Evolutionary conservation across 2,113 vertebrate species (phyloP), one percentile per base, ranked within the genome.

Genomic region (Campylomormyrus tamandua): DNA sequence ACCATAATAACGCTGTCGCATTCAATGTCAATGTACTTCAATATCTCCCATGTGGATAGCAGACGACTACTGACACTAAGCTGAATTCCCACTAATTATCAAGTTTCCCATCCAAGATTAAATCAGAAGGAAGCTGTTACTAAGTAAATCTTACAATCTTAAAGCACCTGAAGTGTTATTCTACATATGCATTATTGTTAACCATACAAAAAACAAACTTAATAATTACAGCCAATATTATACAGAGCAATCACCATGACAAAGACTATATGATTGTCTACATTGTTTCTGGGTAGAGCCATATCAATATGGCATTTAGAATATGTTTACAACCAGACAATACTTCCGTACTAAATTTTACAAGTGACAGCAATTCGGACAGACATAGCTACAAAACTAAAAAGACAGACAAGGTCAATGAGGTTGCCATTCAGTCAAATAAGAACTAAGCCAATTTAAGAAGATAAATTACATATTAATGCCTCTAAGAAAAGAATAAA

Each of bases 401-500:
- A 50, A 56, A 83, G 15, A 45, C 83, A 90, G 52, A 83, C 88
- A 83, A 77, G n/a, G 50, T 84, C 24, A 46, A 45, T 87, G 17
- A 87, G 74, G 74, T 62, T 27, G 50, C 89, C 86, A 39, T 58
- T n/a, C 53, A 83, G 15, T 56, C 48, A 86, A 56, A 11, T 35
- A 21, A 87, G 46, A 89, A 85, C 53, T 42, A 89, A 21, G n/a
- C 88, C 89, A 87, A 90, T 90, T 90, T 74, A 83, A 87, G 56
- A 90, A 50, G 91, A 94, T 91, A 92, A 92, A 93, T 93, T 88
- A 92, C 89, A 92, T 90, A 91, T 91, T 94, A 91, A 92, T 91
- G 89, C 89, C 46, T 48, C 10, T 46, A 90, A 90, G 90, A 89
- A 90, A 89, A 89, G 49, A 77, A 24, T 49, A 52, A n/a, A 70